phyloP scores from a whole-genome alignment of 2,888 invertebrate genomes.

The Protodeltote pygarga region DNA sequence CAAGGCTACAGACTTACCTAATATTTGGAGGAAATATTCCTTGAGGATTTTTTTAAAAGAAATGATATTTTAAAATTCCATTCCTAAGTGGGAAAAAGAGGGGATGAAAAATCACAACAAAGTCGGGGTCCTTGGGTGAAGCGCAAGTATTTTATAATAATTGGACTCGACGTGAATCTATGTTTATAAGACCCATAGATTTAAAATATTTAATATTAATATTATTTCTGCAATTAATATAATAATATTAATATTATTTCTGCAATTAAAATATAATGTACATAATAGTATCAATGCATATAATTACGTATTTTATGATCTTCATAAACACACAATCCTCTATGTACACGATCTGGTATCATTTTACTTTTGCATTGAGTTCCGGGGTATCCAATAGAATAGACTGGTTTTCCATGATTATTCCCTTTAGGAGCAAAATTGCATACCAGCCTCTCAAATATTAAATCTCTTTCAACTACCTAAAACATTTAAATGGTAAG shows the following conservation, averaged over 20 bases:
- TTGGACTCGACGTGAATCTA: no score
- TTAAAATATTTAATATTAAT: no score
- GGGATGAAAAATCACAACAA: no score
- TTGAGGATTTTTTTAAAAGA: no score
- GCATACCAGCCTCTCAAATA: conserved; percentile 73
- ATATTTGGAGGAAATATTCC: no score
- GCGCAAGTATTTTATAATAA: no score
- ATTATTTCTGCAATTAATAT: no score
- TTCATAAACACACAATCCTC: conserved; percentile 60
- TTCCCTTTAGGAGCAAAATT: conserved; percentile 79
- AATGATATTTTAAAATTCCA: no score
- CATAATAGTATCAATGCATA: conserved; percentile 1
- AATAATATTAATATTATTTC: neutral
- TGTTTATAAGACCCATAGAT: no score
- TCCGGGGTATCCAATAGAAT: conserved; percentile 70
- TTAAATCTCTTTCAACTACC: conserved; percentile 52
- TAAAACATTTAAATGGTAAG: conserved; percentile 43
- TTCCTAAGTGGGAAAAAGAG: no score
- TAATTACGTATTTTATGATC: conserved; percentile 33
- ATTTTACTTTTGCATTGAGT: conserved; percentile 68
- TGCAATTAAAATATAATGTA: neutral
- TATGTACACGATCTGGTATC: conserved; percentile 55
- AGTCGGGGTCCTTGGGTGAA: no score
- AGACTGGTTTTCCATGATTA: conserved; percentile 68
- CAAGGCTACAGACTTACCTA: no score